These are phyloP conservation scores for Listrodromus nycthemerus DNA, from an alignment of 2,888 invertebrate genomes.

Conservation along the genomic window DNA sequence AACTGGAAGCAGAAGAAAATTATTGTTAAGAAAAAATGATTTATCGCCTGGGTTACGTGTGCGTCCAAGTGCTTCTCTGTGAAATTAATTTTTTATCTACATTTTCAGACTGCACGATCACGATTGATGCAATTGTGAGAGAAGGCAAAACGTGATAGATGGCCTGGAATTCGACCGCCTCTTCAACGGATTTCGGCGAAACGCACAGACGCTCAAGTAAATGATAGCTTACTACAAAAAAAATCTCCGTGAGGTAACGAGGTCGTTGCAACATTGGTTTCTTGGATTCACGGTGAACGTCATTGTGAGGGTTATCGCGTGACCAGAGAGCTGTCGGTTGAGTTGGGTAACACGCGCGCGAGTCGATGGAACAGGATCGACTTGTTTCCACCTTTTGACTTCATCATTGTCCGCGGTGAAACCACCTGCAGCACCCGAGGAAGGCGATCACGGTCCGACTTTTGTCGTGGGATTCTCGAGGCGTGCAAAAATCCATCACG, in stretches of 20 bases:
- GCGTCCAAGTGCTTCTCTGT: conserved; percentile 17
- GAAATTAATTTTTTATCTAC: neutral
- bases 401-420: conserved; percentile 33
- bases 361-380: conserved; percentile 56
- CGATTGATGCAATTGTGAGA: neutral
- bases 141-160: neutral
- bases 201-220: neutral
- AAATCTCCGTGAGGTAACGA: neutral
- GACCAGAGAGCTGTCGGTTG: conserved; percentile 20
- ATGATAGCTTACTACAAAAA: neutral
- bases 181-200: neutral
- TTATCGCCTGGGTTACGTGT: conserved; percentile 14
- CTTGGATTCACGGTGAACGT: conserved; percentile 42
- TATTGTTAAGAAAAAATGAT: conserved; percentile 3
- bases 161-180: neutral
- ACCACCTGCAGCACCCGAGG: conserved; percentile 32
- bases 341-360: conserved; percentile 33
- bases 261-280: conserved; percentile 9
- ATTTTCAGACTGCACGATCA: neutral
- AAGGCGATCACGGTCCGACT: conserved; percentile 24
- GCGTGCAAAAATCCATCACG: conserved; percentile 14
- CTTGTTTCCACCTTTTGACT: conserved; percentile 36
- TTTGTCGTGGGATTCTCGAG: conserved; percentile 44
- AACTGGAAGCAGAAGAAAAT: conserved; percentile 48
- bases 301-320: conserved; percentile 56